Base-by-base conservation (phyloP, 2,113 vertebrate species). In the Cromileptes altivelis region DNA sequence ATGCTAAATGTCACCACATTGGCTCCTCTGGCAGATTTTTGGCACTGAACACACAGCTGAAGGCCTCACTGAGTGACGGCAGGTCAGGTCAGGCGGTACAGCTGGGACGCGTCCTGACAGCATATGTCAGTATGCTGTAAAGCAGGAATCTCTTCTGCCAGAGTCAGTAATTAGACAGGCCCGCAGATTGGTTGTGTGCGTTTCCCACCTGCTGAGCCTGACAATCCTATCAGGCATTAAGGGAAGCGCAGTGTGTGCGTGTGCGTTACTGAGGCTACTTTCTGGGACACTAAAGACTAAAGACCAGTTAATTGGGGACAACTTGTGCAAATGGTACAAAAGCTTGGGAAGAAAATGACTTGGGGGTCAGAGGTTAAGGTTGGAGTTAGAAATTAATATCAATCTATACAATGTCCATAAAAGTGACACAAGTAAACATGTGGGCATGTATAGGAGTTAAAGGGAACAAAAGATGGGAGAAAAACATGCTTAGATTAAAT, bases 151-250 rank as follows among this genome's bases (percentile, higher is more conserved):
- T 78, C 30, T 79, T 56, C n/a, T 74, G 50, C 11, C 69, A 53
- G 56, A 82, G 76, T 76, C 80, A 81, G 80, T 85, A 85, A 92
- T 91, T 77, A 90, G 73, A 86, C 74, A 60, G 61, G 74, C 0
- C 27, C 3, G 3, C 47, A 80, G 82, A 84, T 75, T 72, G 69
- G 78, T 61, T 11, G 71, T 61, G 60, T 86, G 71, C 2, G 12
- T 68, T 62, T 76, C 45, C 77, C 80, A 86, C 89, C 88, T 89
- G 89, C 91, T 88, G 83, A 25, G 70, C 52, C 45, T 11, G 61
- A 85, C 65, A 79, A 82, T 89, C 90, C 85, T 63, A 71, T 87
- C 74, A 75, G 78, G 25, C 60, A 33, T 75, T 80, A 78, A 60
- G 23, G 3, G 19, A 2, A 12, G 17, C 42, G 15, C 11, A n/a